Evolutionary conservation across 2,113 vertebrate genomes (phyloP).

Genomic region (Tragelaphus scriptus): DNA sequence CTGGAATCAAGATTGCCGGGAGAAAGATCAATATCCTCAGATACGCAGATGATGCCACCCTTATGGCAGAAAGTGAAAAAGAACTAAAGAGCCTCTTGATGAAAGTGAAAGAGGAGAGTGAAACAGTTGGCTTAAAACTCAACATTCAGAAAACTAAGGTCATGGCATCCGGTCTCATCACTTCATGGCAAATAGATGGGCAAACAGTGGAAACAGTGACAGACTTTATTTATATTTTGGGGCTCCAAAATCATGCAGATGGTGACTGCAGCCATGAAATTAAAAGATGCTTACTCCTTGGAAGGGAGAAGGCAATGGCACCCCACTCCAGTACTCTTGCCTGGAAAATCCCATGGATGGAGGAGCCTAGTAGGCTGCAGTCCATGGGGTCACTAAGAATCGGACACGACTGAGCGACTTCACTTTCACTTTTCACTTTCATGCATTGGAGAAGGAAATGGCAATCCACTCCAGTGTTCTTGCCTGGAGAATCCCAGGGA

Average conservation of each 20-base stretch:
- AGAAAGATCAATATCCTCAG: not conserved
- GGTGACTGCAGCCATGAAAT: not conserved
- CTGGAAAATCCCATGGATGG: too few species aligned
- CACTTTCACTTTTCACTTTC: too few species aligned
- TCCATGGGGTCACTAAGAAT: too few species aligned
- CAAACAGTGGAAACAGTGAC: not conserved
- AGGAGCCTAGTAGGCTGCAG: too few species aligned
- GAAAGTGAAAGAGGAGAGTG: not conserved
- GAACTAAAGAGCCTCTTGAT: not conserved
- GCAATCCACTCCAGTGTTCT: too few species aligned
- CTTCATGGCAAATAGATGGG: too few species aligned
- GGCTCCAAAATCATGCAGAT: not conserved
- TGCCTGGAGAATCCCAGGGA: too few species aligned
- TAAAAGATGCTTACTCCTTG: not conserved
- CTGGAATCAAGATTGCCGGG: not conserved
- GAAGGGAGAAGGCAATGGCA: not conserved
- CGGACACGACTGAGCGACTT: too few species aligned
- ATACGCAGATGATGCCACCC: not conserved
- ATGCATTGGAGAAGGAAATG: too few species aligned
- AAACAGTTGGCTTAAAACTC: not conserved
- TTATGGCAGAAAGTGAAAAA: not conserved
- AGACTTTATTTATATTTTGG: not conserved
- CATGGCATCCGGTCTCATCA: not conserved
- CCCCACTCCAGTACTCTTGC: too few species aligned
- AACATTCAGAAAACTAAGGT: not conserved